Percentiles rank a stretch among this genome's conserved stretches.
These are phyloP conservation scores for Slavum lentiscoides DNA, from an alignment of 2,888 invertebrate species.

Conservation along the genomic window DNA sequence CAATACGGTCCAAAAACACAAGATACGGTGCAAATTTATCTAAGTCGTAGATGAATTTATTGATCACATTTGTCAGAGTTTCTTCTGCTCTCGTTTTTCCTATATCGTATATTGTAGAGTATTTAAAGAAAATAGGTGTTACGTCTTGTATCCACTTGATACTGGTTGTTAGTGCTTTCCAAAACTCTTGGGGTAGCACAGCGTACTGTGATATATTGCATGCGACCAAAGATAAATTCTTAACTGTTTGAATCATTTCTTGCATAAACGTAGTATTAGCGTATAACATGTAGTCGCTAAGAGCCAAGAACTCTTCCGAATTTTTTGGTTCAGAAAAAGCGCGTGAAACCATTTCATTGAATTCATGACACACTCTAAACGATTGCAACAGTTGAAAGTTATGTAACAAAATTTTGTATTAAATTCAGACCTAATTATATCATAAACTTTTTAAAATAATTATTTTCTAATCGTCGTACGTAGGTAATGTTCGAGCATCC, in stretches of 20 bases:
- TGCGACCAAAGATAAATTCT: slow-evolving; percentile 66
- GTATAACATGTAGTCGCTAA: slow-evolving; percentile 78
- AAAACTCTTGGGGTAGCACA: slow-evolving; percentile 75
- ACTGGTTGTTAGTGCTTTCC: slow-evolving; percentile 75
- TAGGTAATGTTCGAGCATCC: too few species aligned
- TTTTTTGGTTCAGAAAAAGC: slow-evolving; percentile 75
- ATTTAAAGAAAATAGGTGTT: slow-evolving; percentile 69
- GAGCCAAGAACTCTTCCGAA: slow-evolving; percentile 79
- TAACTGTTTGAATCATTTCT: slow-evolving; percentile 71
- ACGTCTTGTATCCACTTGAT: slow-evolving; percentile 83
- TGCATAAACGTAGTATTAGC: slow-evolving; percentile 75
- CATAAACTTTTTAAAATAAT: neutral
- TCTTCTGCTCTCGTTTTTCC: slow-evolving; percentile 86
- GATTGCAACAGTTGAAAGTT: neutral
- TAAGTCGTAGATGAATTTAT: slow-evolving; percentile 71
- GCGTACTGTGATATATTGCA: slow-evolving; percentile 58
- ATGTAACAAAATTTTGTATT: neutral
- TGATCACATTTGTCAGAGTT: slow-evolving; percentile 64
- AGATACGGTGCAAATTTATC: slow-evolving; percentile 71
- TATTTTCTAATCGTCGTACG: too few species aligned
- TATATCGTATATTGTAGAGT: slow-evolving; percentile 69
- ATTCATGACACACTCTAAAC: slow-evolving; percentile 62
- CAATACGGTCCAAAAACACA: slow-evolving; percentile 81
- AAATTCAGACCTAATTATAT: neutral
- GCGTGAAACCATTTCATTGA: slow-evolving; percentile 70